Evolutionary conservation across 2,797 vertebrate genomes (phyloP).

Genomic region (Poecilia wingei): DNA sequence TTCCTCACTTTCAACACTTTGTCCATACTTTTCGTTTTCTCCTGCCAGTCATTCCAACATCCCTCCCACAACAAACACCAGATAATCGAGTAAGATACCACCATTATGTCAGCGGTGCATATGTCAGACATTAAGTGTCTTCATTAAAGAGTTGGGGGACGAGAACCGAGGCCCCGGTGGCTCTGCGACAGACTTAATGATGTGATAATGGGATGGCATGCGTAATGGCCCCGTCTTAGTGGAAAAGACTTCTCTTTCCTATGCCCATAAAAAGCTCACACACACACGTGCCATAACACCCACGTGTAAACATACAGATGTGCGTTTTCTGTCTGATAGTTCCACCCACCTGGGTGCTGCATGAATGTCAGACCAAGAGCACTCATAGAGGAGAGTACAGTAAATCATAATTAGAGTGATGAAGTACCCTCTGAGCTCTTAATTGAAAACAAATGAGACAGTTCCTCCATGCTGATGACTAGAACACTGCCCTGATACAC

Average conservation of each 20-base stretch:
- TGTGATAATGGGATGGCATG: constrained; percentile 64
- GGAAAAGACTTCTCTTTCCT: constrained; percentile 39
- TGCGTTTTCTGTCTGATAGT: constrained; percentile 17
- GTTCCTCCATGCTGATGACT: constrained; percentile 27
- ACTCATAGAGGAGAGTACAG: constrained; percentile 13
- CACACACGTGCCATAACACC: constrained; percentile 5
- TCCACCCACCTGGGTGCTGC: constrained; percentile 30
- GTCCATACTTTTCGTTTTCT: constrained; percentile 1
- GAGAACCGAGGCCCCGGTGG: constrained; percentile 35
- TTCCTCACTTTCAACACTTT: constrained; percentile 47
- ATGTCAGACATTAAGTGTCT: constrained; percentile 61
- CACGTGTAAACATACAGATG: constrained; percentile 6
- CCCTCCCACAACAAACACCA: constrained; percentile 31
- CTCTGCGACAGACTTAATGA: constrained; percentile 58
- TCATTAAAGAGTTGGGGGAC: constrained; percentile 57
- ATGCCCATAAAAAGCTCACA: constrained; percentile 20
- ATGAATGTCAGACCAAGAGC: constrained; percentile 18
- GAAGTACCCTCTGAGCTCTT: constrained; percentile 51
- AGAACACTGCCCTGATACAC: constrained; percentile 26
- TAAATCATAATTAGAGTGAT: constrained; percentile 65
- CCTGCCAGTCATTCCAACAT: constrained; percentile 1
- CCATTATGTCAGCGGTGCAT: constrained; percentile 61
- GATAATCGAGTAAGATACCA: constrained; percentile 55
- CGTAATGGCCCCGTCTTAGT: constrained; percentile 57
- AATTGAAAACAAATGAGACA: constrained; percentile 59